Evolutionary conservation across 2,797 vertebrate genomes (phyloP).

Genomic region (Coilia nasus): DNA sequence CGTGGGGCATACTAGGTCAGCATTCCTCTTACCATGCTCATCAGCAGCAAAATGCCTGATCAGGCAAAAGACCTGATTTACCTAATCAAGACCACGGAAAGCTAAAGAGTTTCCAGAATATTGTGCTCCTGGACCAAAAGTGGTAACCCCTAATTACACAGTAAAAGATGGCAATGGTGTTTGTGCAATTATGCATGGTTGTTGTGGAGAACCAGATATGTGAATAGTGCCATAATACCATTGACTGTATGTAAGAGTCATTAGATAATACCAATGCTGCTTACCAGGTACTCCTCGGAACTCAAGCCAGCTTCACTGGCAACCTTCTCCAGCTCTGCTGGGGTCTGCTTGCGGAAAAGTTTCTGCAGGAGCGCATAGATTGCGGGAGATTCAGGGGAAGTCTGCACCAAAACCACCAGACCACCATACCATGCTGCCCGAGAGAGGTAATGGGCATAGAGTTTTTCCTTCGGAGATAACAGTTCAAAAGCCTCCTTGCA

Average conservation of each 20-base stretch:
- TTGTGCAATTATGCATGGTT: background rate
- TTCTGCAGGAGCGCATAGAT: conserved; percentile 87
- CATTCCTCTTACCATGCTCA: background rate
- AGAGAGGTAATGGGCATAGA: conserved; percentile 88
- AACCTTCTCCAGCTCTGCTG: conserved; percentile 73
- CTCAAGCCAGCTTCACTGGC: conserved; percentile 79
- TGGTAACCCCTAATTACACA: no score
- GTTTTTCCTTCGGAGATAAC: conserved; percentile 83
- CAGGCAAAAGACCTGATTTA: background rate
- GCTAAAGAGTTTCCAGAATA: background rate
- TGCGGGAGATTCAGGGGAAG: conserved; percentile 85
- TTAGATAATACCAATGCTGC: background rate
- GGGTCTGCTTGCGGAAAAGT: conserved; percentile 83
- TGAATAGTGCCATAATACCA: no score
- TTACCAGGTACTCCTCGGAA: conserved; percentile 88
- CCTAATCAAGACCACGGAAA: background rate
- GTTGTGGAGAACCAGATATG: background rate
- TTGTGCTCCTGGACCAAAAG: no score
- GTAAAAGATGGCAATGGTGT: no score
- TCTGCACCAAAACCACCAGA: conserved; percentile 87
- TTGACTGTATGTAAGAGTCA: no score
- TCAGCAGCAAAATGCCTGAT: background rate
- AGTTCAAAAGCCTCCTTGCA: conserved; percentile 85
- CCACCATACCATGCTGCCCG: conserved; percentile 89
- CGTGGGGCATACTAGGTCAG: background rate